Evolutionary conservation across 2,888 invertebrate species (phyloP).

Genomic region (Microchrysa polita): DNA sequence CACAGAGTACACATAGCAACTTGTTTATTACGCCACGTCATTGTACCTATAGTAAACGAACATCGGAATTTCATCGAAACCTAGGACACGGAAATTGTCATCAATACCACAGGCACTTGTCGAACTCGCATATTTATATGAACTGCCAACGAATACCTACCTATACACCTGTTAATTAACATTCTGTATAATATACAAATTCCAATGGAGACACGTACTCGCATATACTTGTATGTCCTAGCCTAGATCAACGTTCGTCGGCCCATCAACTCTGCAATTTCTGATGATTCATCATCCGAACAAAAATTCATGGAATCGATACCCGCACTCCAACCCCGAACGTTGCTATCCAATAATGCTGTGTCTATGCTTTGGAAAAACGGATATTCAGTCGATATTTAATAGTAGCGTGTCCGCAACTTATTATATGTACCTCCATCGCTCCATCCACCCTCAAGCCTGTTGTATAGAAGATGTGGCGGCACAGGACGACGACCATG

Average conservation of each 20-base stretch:
- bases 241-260: background rate
- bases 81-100: no score
- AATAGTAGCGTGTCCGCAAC: slow-evolving; percentile 42
- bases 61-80: no score
- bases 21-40: no score
- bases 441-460: no score
- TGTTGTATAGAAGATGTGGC: background rate
- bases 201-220: background rate
- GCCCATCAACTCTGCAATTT: slow-evolving; percentile 15
- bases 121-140: no score
- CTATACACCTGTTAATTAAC: background rate
- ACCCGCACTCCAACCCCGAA: background rate
- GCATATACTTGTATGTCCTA: background rate
- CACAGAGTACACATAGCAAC: no score
- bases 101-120: no score
- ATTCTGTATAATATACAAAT: background rate
- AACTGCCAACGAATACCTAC: background rate
- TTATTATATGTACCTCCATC: no score
- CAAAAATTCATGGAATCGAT: slow-evolving; percentile 33
- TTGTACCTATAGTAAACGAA: no score
- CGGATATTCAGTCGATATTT: slow-evolving; percentile 32
- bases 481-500: slow-evolving; percentile 5
- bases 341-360: background rate
- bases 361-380: slow-evolving; percentile 10
- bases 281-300: slow-evolving; percentile 33